Conservation (phyloP, 2,888 invertebrate genomes). For the Nasonovia ribisnigri region DNA sequence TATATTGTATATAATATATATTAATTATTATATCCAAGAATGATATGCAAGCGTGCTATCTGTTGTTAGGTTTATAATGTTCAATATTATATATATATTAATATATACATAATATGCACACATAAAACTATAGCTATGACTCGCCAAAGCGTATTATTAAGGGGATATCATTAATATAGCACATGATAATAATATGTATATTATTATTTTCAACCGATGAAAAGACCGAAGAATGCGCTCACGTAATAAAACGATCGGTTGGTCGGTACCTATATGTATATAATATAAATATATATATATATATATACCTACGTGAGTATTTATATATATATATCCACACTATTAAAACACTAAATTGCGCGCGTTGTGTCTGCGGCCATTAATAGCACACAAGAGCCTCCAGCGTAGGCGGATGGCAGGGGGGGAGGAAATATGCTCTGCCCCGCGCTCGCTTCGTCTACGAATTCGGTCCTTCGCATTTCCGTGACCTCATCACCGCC, state of each 20-base stretch:
- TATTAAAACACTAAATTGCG: constrained; percentile 34
- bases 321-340: too few relatives aligned
- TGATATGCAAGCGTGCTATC: neutral
- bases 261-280: neutral
- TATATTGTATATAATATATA: neutral
- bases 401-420: neutral
- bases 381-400: constrained; percentile 36
- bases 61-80: neutral
- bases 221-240: constrained; percentile 16
- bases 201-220: constrained; percentile 7
- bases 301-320: neutral
- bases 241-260: constrained; percentile 39
- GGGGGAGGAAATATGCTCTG: neutral
- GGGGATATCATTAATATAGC: neutral
- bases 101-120: neutral
- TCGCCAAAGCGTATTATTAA: neutral
- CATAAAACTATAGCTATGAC: neutral
- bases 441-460: neutral
- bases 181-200: neutral
- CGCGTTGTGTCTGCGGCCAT: constrained; percentile 28
- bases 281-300: neutral
- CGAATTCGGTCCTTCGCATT: constrained; percentile 45
- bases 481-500: constrained; percentile 54
- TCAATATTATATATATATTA: neutral
- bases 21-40: neutral